Evolutionary conservation across 2,797 vertebrate species (phyloP).

Genomic region (Schizothorax lantsangensis): DNA sequence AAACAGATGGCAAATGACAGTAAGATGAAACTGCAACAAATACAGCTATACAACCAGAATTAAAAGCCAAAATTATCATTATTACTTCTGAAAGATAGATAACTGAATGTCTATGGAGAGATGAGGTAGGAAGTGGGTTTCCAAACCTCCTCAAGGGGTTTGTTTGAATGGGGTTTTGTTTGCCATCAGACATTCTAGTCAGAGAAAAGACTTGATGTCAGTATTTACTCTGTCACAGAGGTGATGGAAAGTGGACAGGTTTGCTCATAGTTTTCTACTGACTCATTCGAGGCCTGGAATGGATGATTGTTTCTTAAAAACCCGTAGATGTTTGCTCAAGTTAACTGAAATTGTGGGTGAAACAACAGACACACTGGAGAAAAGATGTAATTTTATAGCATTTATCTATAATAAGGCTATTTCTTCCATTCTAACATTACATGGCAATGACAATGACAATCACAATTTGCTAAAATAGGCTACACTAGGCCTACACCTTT

Average conservation of each 20-base stretch:
- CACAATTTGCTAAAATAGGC: not conserved
- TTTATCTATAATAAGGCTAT: not conserved
- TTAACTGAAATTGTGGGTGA: constrained; percentile 32
- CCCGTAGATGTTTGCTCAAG: not conserved
- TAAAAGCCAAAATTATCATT: not conserved
- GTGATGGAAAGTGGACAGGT: not conserved
- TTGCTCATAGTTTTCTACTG: constrained; percentile 1
- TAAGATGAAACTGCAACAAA: constrained; percentile 32
- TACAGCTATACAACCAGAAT: not conserved
- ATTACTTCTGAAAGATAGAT: not conserved
- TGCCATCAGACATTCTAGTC: not conserved
- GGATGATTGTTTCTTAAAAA: not conserved
- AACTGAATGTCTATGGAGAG: not conserved
- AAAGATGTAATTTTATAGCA: not conserved
- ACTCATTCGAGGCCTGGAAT: not conserved
- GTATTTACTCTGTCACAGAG: not conserved
- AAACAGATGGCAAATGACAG: constrained; percentile 33
- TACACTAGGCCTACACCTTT: not conserved
- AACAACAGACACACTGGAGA: not conserved
- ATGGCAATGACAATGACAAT: not conserved
- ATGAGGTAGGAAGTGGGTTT: constrained; percentile 15
- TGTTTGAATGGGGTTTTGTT: not conserved
- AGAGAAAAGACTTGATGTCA: not conserved
- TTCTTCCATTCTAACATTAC: not conserved
- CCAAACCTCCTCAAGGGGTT: not conserved